A percentile compares a stretch with the other conserved stretches of the same genome.
Conservation (phyloP, 2,888 invertebrate genomes). For the Oxycera nigricornis region DNA sequence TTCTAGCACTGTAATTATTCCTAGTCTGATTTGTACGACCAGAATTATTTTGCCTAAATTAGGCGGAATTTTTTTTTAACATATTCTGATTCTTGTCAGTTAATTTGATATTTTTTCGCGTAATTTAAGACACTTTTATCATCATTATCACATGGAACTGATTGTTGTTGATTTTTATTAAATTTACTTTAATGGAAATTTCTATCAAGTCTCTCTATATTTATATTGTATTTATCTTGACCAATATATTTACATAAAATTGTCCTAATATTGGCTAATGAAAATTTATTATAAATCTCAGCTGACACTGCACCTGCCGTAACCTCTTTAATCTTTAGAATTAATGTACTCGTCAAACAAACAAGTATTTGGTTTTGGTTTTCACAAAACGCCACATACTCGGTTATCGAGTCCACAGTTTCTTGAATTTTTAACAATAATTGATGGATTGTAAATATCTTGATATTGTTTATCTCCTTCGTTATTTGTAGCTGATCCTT, state of each 20-base stretch:
- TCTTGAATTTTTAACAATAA: not conserved
- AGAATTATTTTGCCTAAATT: slow-evolving; percentile 4
- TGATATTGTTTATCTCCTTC: not conserved
- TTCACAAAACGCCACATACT: not conserved
- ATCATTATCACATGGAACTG: not conserved
- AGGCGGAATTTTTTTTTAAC: not conserved
- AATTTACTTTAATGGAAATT: slow-evolving; percentile 23
- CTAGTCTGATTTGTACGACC: not conserved
- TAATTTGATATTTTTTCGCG: not conserved
- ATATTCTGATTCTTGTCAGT: not conserved
- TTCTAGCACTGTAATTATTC: not conserved
- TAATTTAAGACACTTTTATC: not conserved
- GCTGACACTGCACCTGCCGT: not conserved
- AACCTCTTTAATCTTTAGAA: not conserved
- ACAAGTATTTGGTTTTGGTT: not conserved
- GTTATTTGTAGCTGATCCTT: not conserved
- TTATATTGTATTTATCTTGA: slow-evolving; percentile 4
- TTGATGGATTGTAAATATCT: not conserved
- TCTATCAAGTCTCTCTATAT: slow-evolving; percentile 4
- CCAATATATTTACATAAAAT: slow-evolving; percentile 1
- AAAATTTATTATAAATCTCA: slow-evolving; percentile 1
- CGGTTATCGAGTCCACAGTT: not conserved
- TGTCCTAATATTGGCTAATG: not conserved
- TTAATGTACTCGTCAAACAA: not conserved
- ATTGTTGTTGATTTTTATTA: not conserved